Evolutionary conservation across 2,888 invertebrate species (phyloP).

Genomic region (Hoplodrina ambigua): DNA sequence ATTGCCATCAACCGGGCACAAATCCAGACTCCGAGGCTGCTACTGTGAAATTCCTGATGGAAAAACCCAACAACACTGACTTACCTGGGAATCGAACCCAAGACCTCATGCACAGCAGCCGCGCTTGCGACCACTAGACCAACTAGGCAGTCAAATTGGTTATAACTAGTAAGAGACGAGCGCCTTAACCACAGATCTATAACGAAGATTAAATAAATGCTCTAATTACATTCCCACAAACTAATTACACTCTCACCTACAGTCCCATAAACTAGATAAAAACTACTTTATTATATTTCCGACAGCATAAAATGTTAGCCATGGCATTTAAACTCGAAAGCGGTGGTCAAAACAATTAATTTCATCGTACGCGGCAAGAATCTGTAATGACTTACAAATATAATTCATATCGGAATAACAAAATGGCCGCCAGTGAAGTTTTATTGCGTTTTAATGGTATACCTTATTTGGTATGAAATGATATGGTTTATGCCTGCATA

Average conservation of each 20-base stretch:
- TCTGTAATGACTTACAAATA: conserved; percentile 43
- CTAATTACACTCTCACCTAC: conserved; percentile 8
- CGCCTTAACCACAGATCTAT: too few relatives aligned
- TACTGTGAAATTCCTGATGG: too few relatives aligned
- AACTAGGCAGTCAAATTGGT: too few relatives aligned
- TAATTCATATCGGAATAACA: conserved; percentile 29
- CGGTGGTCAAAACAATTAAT: conserved; percentile 57
- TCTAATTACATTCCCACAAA: conserved; percentile 19
- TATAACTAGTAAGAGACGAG: too few relatives aligned
- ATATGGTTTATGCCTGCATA: neutral
- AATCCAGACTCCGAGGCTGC: too few relatives aligned
- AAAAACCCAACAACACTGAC: too few relatives aligned
- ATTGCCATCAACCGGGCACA: too few relatives aligned
- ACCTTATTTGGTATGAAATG: neutral
- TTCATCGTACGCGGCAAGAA: conserved; percentile 49
- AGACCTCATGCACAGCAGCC: too few relatives aligned
- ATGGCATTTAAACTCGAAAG: conserved; percentile 30
- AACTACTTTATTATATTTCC: conserved; percentile 46
- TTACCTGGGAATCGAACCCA: too few relatives aligned
- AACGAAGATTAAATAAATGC: neutral
- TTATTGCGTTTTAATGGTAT: conserved; percentile 38
- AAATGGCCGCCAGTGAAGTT: conserved; percentile 40
- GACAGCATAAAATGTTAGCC: conserved; percentile 28
- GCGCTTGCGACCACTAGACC: too few relatives aligned
- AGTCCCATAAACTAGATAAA: conserved; percentile 41